phyloP scores from a whole-genome alignment of 2,888 invertebrate species.

The Leptothorax acervorum region DNA sequence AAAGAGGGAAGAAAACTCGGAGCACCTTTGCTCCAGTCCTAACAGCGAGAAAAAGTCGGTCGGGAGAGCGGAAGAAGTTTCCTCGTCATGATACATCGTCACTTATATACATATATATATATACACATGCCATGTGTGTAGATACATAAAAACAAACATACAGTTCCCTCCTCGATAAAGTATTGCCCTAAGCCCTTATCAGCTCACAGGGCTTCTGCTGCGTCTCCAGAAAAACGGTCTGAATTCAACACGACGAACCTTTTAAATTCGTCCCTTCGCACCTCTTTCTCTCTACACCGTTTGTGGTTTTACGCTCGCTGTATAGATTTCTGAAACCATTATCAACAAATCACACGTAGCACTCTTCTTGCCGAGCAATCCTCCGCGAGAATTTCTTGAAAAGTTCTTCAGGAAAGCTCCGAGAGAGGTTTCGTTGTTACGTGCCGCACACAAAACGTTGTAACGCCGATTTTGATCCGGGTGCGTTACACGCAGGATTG shows the following conservation, averaged over 20 bases:
- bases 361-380: not conserved
- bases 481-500: not conserved
- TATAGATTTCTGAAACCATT: slow-evolving; percentile 32
- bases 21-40: slow-evolving; percentile 31
- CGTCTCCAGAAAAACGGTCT: slow-evolving; percentile 4
- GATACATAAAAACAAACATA: not conserved
- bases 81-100: slow-evolving; percentile 52
- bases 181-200: slow-evolving; percentile 28
- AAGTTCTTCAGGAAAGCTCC: not conserved
- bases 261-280: slow-evolving; percentile 23
- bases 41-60: slow-evolving; percentile 44
- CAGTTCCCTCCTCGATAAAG: not conserved
- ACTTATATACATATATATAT: not conserved
- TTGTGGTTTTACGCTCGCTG: slow-evolving; percentile 50
- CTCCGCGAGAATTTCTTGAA: not conserved
- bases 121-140: too few relatives aligned
- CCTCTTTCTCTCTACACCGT: not conserved
- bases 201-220: not conserved
- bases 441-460: slow-evolving; percentile 8
- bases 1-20: slow-evolving; percentile 51
- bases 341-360: slow-evolving; percentile 37
- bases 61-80: slow-evolving; percentile 50
- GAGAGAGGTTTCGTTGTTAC: slow-evolving; percentile 1
- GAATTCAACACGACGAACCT: slow-evolving; percentile 24
- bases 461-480: not conserved